Evolutionary conservation across 2,113 vertebrate genomes (phyloP).

Genomic region (Sander lucioperca): DNA sequence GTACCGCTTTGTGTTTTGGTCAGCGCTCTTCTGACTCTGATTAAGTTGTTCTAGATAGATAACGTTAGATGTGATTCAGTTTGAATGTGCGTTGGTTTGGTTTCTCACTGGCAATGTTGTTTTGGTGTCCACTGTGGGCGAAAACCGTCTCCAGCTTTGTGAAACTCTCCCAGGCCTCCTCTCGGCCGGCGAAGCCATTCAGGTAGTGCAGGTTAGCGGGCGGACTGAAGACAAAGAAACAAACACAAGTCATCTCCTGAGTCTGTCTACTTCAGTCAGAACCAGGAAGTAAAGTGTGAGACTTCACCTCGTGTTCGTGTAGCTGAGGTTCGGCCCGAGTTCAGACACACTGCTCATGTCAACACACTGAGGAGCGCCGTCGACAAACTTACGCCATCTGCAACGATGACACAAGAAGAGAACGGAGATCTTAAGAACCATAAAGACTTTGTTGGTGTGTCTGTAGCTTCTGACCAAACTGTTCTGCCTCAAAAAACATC

Average conservation of each 20-base stretch:
- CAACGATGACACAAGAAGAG: neutral
- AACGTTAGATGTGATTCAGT: too few relatives aligned
- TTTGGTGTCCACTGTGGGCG: constrained; percentile 50
- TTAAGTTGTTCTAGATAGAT: too few relatives aligned
- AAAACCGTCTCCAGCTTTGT: constrained; percentile 72
- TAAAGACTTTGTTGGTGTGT: too few relatives aligned
- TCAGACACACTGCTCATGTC: constrained; percentile 55
- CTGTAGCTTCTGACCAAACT: too few relatives aligned
- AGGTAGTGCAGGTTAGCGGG: constrained; percentile 60
- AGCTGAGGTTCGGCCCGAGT: constrained; percentile 75
- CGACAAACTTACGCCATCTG: constrained; percentile 69
- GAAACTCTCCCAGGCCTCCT: constrained; percentile 70
- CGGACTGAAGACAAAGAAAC: constrained; percentile 54
- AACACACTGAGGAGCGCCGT: constrained; percentile 68
- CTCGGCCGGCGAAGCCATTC: constrained; percentile 63
- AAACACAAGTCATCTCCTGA: neutral
- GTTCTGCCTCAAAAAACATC: too few relatives aligned
- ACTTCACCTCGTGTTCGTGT: constrained; percentile 62
- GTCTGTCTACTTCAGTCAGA: neutral
- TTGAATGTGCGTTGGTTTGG: neutral
- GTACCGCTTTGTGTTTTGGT: too few relatives aligned
- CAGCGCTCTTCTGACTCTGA: too few relatives aligned
- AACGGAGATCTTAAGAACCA: too few relatives aligned
- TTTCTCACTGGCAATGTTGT: constrained; percentile 67
- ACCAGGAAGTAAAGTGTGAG: neutral